These are phyloP conservation scores for Calcarius lapponicus DNA, from an alignment of 2,797 vertebrate species.

Conservation along the genomic window DNA sequence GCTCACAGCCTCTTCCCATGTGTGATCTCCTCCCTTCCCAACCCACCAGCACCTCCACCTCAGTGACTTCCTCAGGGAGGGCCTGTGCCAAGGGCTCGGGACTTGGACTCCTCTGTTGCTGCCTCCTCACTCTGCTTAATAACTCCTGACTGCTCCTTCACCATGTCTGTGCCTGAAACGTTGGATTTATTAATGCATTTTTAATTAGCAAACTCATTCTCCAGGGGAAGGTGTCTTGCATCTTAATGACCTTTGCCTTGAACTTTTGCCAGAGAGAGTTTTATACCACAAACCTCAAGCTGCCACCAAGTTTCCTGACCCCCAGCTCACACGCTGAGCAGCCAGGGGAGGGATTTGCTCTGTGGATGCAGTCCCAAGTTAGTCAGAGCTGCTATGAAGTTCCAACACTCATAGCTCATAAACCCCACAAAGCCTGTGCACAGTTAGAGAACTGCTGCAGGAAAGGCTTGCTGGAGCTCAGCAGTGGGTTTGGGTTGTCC, in stretches of 20 bases:
- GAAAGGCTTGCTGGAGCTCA: neutral
- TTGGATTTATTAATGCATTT: conserved; percentile 56
- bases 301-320: neutral
- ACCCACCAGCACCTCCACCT: neutral
- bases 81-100: neutral
- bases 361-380: neutral
- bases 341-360: neutral
- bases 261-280: conserved; percentile 15
- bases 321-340: neutral
- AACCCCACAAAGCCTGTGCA: neutral
- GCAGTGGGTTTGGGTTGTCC: neutral
- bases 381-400: neutral
- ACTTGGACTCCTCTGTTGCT: neutral
- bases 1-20: neutral
- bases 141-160: neutral
- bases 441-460: neutral
- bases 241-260: conserved; percentile 12
- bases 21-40: neutral
- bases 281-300: neutral
- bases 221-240: conserved; percentile 1
- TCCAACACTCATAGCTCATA: neutral
- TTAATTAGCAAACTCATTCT: conserved; percentile 45
- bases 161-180: neutral
- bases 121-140: neutral
- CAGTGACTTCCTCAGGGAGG: neutral